Evolutionary conservation across 2,888 invertebrate species (phyloP), one percentile per base, ranked within the genome.

Genomic region (Heliconius cydno): DNA sequence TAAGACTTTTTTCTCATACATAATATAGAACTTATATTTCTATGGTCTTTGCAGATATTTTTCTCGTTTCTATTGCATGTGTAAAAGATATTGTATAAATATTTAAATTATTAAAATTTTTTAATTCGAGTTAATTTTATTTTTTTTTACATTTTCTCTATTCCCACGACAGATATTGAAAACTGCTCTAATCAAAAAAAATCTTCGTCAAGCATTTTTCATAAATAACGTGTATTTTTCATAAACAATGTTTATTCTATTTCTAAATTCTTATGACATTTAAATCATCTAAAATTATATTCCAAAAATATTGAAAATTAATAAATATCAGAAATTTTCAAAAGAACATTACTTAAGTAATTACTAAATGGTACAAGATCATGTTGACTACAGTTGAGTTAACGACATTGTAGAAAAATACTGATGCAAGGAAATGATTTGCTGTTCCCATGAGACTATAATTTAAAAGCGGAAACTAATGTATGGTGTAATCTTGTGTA

Each of bases 401-500:
- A 68, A 68, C 38, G 10, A 68, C 68, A n/a, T 34, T 73, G 34
- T 73, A 73, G 12, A 72, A 30, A 74, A 74, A 74, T 74, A 65
- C 38, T 19, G n/a, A 65, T 25, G 63, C 25, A 65, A 73, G 72
- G 41, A 75, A 75, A 38, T 25, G 65, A 75, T 22, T 38, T 38
- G 41, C 25, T 25, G 41, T 75, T 63, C 75, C 63, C 75, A 63
- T 65, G 65, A 65, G 75, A 65, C 75, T 38, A 65, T 65, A 75
- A 75, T 75, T 63, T 75, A 19, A 28, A 41, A 63, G 65, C 75
- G 75, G 75, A 75, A 75, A 75, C 28, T 25, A 15, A 22, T 46
- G 41, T 30, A 46, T 72, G 52, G 30, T 13, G 41, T 75, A 65
- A 63, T 75, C 63, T 75, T 10, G 25, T 15, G 41, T 75, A 75